Percentiles rank a stretch among this genome's conserved stretches.
phyloP scores from a whole-genome alignment of 2,113 vertebrate species.

The Megaptera novaeangliae region DNA sequence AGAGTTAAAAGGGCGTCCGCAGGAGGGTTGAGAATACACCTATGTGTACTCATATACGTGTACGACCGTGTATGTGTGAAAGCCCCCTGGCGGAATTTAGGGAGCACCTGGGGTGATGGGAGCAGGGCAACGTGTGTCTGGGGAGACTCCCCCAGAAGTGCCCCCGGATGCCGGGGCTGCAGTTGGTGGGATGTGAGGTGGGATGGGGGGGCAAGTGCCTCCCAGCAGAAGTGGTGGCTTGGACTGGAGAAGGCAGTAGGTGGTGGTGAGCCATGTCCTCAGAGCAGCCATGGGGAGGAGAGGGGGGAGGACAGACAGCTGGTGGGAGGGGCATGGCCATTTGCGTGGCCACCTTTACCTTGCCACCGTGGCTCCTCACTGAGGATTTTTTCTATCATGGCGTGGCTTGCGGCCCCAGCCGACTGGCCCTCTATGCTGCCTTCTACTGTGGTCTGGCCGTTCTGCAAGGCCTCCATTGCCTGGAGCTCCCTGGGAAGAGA shows the following conservation, averaged over 20 bases:
- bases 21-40: background rate
- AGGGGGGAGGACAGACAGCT: background rate
- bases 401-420: constrained; percentile 94
- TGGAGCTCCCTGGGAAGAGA: constrained; percentile 91
- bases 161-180: background rate
- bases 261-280: background rate
- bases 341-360: constrained; percentile 77
- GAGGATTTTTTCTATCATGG: constrained; percentile 97
- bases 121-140: background rate
- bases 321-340: background rate
- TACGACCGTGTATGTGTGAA: background rate
- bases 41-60: accelerated
- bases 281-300: background rate
- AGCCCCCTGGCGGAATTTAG: background rate
- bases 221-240: background rate
- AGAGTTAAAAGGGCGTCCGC: background rate
- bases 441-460: constrained; percentile 88
- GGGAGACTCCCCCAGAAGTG: background rate
- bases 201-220: background rate
- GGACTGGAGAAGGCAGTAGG: background rate
- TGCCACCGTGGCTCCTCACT: constrained; percentile 97
- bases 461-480: constrained; percentile 93
- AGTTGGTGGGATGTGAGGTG: background rate
- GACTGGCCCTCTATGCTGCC: constrained; percentile 92
- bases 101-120: background rate